Evolutionary conservation across 2,113 vertebrate genomes (phyloP).

Genomic region (Corythaeola cristata): DNA sequence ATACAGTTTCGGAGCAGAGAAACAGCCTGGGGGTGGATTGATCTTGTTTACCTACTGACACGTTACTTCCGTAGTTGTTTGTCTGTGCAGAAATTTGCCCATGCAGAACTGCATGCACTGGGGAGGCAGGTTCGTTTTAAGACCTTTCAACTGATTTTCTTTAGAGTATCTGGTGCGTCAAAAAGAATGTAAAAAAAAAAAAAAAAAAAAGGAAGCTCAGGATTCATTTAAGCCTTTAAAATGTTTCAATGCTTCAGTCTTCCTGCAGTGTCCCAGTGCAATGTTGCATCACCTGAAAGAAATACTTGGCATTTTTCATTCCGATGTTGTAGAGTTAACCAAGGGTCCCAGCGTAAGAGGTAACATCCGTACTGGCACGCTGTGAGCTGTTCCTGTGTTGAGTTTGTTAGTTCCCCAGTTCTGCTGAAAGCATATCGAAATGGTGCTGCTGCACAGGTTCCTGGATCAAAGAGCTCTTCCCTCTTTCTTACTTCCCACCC

Average conservation of each 20-base stretch:
- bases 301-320: background rate
- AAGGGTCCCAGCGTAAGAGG: background rate
- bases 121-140: background rate
- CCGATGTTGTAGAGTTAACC: background rate
- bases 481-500: background rate
- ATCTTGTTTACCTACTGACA: constrained; percentile 11
- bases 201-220: background rate
- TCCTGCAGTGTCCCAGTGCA: background rate
- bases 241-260: background rate
- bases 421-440: background rate
- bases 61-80: background rate
- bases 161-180: background rate
- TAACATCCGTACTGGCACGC: background rate
- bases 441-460: background rate
- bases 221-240: background rate
- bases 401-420: background rate
- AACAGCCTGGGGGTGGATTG: background rate
- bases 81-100: background rate
- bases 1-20: background rate
- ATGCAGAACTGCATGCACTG: background rate
- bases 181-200: too few relatives aligned
- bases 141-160: background rate
- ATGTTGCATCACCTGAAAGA: background rate
- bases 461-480: background rate
- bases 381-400: background rate